Percentiles rank a stretch among this genome's conserved stretches.
Evolutionary conservation across 2,113 vertebrate species (phyloP).

Genomic region (Herpailurus yagouaroundi): DNA sequence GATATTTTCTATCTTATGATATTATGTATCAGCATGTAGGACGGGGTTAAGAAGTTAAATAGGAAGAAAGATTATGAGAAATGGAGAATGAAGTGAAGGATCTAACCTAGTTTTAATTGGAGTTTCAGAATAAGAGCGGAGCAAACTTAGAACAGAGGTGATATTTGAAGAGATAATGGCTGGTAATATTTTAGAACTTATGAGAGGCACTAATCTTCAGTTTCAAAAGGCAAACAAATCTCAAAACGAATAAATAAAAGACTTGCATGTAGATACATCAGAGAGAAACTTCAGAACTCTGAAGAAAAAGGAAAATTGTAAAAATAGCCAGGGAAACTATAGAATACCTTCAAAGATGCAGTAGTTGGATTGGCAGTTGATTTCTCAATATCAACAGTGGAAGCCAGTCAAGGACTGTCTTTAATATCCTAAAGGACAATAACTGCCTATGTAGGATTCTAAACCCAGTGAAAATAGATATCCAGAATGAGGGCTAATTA

Average conservation of each 20-base stretch:
- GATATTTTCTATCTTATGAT: not conserved
- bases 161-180: not conserved
- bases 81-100: not conserved
- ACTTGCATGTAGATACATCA: not conserved
- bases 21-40: not conserved
- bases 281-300: not conserved
- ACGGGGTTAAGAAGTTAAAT: not conserved
- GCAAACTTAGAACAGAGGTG: not conserved
- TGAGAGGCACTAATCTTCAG: not conserved
- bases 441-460: not conserved
- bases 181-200: not conserved
- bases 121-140: not conserved
- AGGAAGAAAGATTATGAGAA: not conserved
- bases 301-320: not conserved
- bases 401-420: not conserved
- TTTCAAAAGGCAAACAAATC: not conserved
- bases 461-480: not conserved
- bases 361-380: not conserved
- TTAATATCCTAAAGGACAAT: not conserved
- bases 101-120: not conserved
- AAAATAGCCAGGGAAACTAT: not conserved
- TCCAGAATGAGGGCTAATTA: not conserved
- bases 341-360: not conserved
- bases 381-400: not conserved
- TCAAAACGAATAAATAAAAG: not conserved